These are phyloP conservation scores for Bradynema listronoti DNA, from an alignment of 1,140 invertebrate species.

Conservation along the genomic window DNA sequence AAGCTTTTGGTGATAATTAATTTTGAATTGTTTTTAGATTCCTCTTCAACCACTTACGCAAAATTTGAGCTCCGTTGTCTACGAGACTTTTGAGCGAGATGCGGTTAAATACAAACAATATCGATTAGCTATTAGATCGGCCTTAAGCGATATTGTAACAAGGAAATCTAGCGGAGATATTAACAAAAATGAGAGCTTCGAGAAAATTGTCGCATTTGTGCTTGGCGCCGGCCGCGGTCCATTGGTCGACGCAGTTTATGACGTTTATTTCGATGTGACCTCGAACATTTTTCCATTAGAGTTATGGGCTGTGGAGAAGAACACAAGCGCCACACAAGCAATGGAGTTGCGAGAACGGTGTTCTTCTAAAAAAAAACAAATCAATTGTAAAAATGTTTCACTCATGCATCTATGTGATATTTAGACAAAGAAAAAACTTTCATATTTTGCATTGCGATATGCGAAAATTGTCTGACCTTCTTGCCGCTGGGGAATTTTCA, in stretches of 20 bases:
- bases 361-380: slow-evolving; percentile 21
- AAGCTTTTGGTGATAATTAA: too few species aligned
- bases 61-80: slow-evolving; percentile 87
- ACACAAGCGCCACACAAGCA: slow-evolving; percentile 88
- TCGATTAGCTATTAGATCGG: slow-evolving; percentile 67
- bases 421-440: slow-evolving; percentile 62
- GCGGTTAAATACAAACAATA: slow-evolving; percentile 90
- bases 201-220: slow-evolving; percentile 70
- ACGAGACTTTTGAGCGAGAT: slow-evolving; percentile 97
- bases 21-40: slow-evolving; percentile 29
- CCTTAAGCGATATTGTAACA: slow-evolving; percentile 35
- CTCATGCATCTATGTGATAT: slow-evolving; percentile 5
- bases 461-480: slow-evolving; percentile 67
- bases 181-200: neutral
- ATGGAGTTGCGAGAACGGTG: slow-evolving; percentile 60
- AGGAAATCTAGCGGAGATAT: slow-evolving; percentile 7
- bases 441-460: slow-evolving; percentile 80
- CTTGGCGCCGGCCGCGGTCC: slow-evolving; percentile 91
- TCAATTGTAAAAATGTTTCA: slow-evolving; percentile 12
- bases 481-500: slow-evolving; percentile 5
- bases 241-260: slow-evolving; percentile 64
- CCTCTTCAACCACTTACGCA: slow-evolving; percentile 76
- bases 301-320: slow-evolving; percentile 75
- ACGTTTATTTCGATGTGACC: neutral
- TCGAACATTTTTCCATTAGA: slow-evolving; percentile 16